Base-by-base conservation (phyloP, 2,888 invertebrate species). In the Campoletis raptor region DNA sequence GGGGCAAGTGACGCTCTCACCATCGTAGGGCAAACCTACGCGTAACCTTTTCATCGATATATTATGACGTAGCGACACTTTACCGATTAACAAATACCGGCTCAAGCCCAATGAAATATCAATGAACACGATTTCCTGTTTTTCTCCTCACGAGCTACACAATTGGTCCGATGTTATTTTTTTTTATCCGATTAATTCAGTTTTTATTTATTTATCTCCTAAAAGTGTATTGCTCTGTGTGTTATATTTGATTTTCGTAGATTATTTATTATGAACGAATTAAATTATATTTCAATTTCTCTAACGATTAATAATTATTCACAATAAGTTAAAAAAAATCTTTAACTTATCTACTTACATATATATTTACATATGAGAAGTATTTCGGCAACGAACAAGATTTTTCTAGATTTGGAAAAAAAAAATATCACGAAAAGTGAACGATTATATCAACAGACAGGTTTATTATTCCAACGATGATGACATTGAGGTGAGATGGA, bases 31-130 rank as follows among this genome's bases (percentile, higher is more conserved):
- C 67, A 67, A 83, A 86, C 86, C 86, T 73, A 86, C 83, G 83
- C 83, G 67, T 86, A 83, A 86, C 81, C 86, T 77, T 86, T 86
- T 36, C 84, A 81, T 81, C 83, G 77, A 72, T 52, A 42, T 67
- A 42, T 69, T 72, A 74, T 37, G 76, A 76, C 64, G 64, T 57
- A 69, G 9, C 54, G 57, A 69, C 57, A 57, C 79, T 69, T 10
- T 24, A 37, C 24, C 70, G 57, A 79, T 79, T 70, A 57, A 57
- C 37, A 30, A 45, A 79, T 67, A 57, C 21, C 18, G 45, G 12
- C n/a, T 12, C 61, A 9, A 21, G 9, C 12, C 18, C 21, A 21
- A 52, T 37, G 36, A 48, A 77, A 45, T 37, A 73, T 37, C 52
- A 54, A 30, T 48, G 70, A 73, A 73, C 52, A 52, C 37, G n/a